Evolutionary conservation across 2,888 invertebrate genomes (phyloP), one percentile per base, ranked within the genome.

Genomic region (Eilema sororculum): DNA sequence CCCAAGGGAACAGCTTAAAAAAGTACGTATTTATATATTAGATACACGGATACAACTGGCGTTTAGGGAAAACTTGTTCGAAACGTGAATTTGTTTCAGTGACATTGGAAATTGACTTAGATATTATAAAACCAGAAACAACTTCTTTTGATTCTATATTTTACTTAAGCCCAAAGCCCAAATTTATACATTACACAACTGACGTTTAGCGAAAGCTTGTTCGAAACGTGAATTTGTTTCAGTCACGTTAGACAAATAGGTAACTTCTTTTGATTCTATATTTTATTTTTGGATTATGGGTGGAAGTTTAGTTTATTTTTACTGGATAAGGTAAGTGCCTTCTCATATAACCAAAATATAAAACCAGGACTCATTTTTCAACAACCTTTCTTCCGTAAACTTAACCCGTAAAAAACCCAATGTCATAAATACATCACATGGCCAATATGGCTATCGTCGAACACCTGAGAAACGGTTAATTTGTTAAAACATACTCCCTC

Each of bases 31-130:
- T 78, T 52, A 52, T 52, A 73, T 77, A 78, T 78, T 72, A 76
- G 73, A 80, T 80, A 80, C 83, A n/a, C n/a, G n/a, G 80, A 83
- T 73, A 79, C 73, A 72, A 76, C 67, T 65, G 65, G 72, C 68
- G 72, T 76, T 77, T 76, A 73, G 65, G 57, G 69, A 77, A 80
- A 81, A 75, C 20, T 72, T 77, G 59, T 65, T 72, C 68, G 74
- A 67, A 77, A 84, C 78, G 75, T 78, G 78, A 82, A 78, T 72
- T 66, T 63, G 72, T 67, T 65, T 77, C 59, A 73, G 74, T 69
- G 80, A 79, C 82, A 82, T 80, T 76, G 62, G n/a, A 69, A 72
- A 76, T 78, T 73, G 65, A 64, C 60, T 79, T 73, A n/a, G n/a
- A n/a, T n/a, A 41, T 16, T 52, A 52, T 65, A 9, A 52, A 24